Conservation (phyloP, 2,113 vertebrate genomes). For the Ochotona curzoniae region DNA sequence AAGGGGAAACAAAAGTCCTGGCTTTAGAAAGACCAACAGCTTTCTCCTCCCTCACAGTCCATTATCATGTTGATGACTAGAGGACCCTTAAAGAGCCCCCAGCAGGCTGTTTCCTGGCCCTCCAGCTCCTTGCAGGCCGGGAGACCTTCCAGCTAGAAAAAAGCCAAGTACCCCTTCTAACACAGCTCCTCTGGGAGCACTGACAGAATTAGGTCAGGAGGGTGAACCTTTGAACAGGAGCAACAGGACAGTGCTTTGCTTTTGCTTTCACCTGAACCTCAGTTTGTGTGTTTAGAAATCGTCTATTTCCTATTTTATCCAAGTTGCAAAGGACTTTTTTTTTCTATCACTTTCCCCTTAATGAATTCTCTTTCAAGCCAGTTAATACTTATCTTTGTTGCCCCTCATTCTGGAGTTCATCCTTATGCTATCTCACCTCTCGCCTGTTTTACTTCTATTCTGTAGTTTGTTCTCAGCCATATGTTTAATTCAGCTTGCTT, state of each 20-base stretch:
- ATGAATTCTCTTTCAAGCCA: background rate
- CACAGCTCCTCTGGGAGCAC: background rate
- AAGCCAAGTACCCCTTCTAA: background rate
- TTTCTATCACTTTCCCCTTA: slow-evolving; percentile 36
- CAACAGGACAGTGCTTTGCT: background rate
- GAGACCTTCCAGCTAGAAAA: background rate
- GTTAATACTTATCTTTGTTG: slow-evolving; percentile 6
- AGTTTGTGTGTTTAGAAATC: background rate
- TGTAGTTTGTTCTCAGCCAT: background rate
- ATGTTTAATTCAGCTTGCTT: background rate
- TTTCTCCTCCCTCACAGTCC: too few relatives aligned
- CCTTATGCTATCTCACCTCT: background rate
- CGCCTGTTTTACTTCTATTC: background rate
- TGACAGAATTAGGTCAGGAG: background rate
- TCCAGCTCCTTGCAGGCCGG: background rate
- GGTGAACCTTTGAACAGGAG: background rate
- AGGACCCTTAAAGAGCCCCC: background rate
- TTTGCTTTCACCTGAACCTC: background rate
- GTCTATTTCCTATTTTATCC: background rate
- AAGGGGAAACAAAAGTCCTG: slow-evolving; percentile 32
- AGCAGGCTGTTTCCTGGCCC: background rate
- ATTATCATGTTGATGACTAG: background rate
- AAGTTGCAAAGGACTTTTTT: slow-evolving; percentile 22
- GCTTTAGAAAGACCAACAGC: background rate
- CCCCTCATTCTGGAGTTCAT: background rate